These are phyloP conservation scores for Oryzias dopingdopingensis DNA, from an alignment of 2,797 vertebrate genomes.

Conservation along the genomic window DNA sequence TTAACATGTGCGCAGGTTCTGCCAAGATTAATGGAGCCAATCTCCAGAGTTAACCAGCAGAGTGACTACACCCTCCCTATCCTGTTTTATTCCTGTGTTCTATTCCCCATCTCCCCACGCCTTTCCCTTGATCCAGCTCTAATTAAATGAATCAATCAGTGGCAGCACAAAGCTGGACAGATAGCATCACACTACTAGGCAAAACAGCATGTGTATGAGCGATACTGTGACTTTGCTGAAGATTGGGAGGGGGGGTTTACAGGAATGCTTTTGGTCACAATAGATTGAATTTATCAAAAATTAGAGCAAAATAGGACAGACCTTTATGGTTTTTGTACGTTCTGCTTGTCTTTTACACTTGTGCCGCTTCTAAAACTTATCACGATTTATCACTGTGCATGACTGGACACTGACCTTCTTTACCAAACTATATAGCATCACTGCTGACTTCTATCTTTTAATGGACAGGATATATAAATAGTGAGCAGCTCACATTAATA, in stretches of 20 bases:
- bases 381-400: conserved; percentile 50
- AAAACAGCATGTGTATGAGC: conserved; percentile 14
- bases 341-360: conserved; percentile 12
- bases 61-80: conserved; percentile 62
- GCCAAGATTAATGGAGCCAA: conserved; percentile 81
- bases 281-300: conserved; percentile 12
- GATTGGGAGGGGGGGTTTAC: not conserved
- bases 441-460: conserved; percentile 54
- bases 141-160: conserved; percentile 87
- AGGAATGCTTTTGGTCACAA: conserved; percentile 12
- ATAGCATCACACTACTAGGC: conserved; percentile 54
- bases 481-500: conserved; percentile 43
- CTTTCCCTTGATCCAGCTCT: conserved; percentile 65
- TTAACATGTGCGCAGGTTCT: conserved; percentile 39
- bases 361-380: conserved; percentile 38
- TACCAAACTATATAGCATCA: conserved; percentile 40
- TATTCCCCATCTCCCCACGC: conserved; percentile 43
- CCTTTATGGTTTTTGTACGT: conserved; percentile 2
- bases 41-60: conserved; percentile 69
- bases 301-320: conserved; percentile 8
- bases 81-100: conserved; percentile 50
- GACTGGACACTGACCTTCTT: conserved; percentile 56
- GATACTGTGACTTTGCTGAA: conserved; percentile 10
- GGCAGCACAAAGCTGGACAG: conserved; percentile 58
- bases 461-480: conserved; percentile 55